A percentile compares a stretch with the other conserved stretches of the same genome.
phyloP scores from a whole-genome alignment of 2,888 invertebrate species.

The Trichacis sp. region DNA sequence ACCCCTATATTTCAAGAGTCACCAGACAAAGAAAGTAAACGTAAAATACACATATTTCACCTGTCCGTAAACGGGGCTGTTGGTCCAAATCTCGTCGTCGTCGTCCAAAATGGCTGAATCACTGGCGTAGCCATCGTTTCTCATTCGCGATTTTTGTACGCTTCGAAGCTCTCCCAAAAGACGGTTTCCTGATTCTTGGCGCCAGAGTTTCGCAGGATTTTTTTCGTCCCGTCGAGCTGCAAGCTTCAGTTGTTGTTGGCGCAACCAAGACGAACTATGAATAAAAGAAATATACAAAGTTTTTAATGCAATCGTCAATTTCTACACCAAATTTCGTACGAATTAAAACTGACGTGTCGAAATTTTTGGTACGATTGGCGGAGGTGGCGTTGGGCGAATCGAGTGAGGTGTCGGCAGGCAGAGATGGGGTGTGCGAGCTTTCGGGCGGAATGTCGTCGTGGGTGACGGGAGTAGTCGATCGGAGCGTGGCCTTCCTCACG shows the following conservation, averaged over 20 bases:
- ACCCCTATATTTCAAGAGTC: too few species aligned
- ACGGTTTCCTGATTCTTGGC: constrained; percentile 79
- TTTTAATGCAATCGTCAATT: too few species aligned
- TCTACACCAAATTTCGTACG: too few species aligned
- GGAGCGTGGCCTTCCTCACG: constrained; percentile 78
- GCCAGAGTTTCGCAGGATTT: constrained; percentile 71
- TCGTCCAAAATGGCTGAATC: constrained; percentile 84
- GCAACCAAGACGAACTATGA: constrained; percentile 77
- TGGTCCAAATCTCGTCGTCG: constrained; percentile 73
- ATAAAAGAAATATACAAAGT: too few species aligned
- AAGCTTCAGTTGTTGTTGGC: constrained; percentile 85
- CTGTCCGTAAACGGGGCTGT: constrained; percentile 56
- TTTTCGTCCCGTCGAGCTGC: constrained; percentile 80
- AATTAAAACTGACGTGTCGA: constrained; percentile 58
- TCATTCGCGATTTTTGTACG: constrained; percentile 68
- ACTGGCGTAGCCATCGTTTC: constrained; percentile 83
- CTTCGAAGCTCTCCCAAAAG: constrained; percentile 73
- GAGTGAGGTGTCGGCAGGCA: constrained; percentile 59
- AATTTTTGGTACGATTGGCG: constrained; percentile 57
- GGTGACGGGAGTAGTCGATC: constrained; percentile 59
- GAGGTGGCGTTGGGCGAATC: constrained; percentile 60
- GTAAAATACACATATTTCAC: too few species aligned
- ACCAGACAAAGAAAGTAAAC: too few species aligned
- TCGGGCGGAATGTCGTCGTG: constrained; percentile 64
- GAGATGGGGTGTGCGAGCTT: constrained; percentile 52